Base-by-base conservation (phyloP, 37 sponge, comb jelly and placozoan genomes). In the Spongilla lacustris region DNA sequence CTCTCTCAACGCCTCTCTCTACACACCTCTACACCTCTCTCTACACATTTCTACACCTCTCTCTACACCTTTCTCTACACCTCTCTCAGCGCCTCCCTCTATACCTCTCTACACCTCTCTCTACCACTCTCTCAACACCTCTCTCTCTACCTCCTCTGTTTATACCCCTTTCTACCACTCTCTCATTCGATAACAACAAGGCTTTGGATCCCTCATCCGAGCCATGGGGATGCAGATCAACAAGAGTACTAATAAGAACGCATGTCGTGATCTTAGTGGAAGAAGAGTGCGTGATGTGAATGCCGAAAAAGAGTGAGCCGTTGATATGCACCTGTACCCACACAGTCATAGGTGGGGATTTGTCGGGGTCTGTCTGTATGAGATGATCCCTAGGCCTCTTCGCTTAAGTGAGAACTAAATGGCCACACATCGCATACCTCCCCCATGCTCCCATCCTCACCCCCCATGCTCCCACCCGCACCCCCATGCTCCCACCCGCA, bases 151-250 rank as follows among this genome's bases (percentile, higher is more conserved):
- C n/a, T n/a, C n/a, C n/a, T n/a, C n/a, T n/a, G n/a, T n/a, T n/a
- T n/a, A n/a, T n/a, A n/a, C n/a, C n/a, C n/a, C n/a, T n/a, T n/a
- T n/a, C n/a, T n/a, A n/a, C 10, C 28, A 29, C 38, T 4, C 50
- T 74, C 28, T 32, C 36, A 77, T 13, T 35, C 48, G 0, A 79
- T 77, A 74, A 38, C 27, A 17, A 35, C 9, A 38, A 98, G 99
- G 99, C 0, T 99, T 99, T 86, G 99, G 99, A 24, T 92, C 99
- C 21, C 97, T 97, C 83, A 89, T 99, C 30, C 92, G 98, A 31
- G 93, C 99, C 23, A 94, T 97, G 80, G 99, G 99, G 26, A 91
- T 85, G 36, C 92, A 89, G 36, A 92, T 92, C 10, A 93, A 96
- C 72, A 94, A 89, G 74, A 96, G 95, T 23, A 88, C 86, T 3